Evolutionary conservation across 35 echinoderm and acorn worm species (phyloP), one percentile per base, ranked within the genome.

Genomic region (Holothuria glaberrima): DNA sequence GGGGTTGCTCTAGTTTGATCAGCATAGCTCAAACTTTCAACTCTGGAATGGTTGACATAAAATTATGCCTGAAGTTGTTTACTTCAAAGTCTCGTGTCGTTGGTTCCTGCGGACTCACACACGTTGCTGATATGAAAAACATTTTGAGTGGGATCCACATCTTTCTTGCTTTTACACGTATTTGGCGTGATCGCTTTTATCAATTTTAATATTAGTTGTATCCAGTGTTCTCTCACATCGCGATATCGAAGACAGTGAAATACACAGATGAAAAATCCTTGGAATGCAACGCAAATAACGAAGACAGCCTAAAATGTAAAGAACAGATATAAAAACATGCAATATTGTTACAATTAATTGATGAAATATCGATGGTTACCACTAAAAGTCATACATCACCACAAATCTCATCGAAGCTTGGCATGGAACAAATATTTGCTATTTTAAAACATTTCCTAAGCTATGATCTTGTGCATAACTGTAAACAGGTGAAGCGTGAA

Each of bases 201-300:
- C 16, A 54, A 17, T 54, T 54, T 54, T 14, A 64, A 62, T 4
- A 87, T 30, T 21, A 63, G 21, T 22, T 17, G 32, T 56, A 5
- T 33, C 83, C 83, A 87, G 5, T 87, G 56, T 27, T 67, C 25
- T 35, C 83, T 60, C 12, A 87, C 83, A 44, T 87, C 83, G 26
- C 35, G 21, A 31, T 67, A 62, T 3, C 83, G 58, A 0, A 64
- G 34, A 41, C 83, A 87, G 33, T 87, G 83, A 48, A 87, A 87
- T 35, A 87, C 22, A 48, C 64, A 87, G 4, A 87, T 87, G 34
- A 62, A 87, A 17, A 54, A 54, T 54, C 50, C 50, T 54, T 54
- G 50, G 50, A 54, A 54, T 21, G 25, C 66, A 1, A 69, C 24
- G 19, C 66, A 69, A 9, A 29, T 33, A 1, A 33, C 66, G 22